Evolutionary conservation across 2,113 vertebrate genomes (phyloP).

Genomic region (Rafetus swinhoei): DNA sequence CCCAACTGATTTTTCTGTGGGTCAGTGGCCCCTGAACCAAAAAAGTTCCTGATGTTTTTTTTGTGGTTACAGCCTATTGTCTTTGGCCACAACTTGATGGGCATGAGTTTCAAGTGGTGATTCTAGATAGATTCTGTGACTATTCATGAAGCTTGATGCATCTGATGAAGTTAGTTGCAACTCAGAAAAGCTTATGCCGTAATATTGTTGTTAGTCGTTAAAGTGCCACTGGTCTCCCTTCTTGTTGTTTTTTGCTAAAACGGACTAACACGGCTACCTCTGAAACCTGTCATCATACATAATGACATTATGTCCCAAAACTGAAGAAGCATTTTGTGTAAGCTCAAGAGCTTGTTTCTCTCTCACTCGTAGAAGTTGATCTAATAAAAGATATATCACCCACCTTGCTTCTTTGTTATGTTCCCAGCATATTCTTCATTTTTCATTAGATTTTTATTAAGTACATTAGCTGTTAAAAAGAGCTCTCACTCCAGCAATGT

Average conservation of each 20-base stretch:
- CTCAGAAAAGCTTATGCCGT: no score
- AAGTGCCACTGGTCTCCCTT: no score
- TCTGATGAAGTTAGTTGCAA: no score
- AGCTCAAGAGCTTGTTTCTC: neutral
- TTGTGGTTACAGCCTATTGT: rapidly evolving
- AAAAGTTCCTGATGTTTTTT: neutral
- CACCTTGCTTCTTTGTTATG: neutral
- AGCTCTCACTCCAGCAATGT: neutral
- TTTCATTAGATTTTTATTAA: conserved; percentile 19
- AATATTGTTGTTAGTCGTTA: no score
- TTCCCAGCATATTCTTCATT: neutral
- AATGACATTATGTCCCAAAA: conserved; percentile 1
- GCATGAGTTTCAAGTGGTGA: neutral
- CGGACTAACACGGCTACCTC: neutral
- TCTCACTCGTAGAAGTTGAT: neutral
- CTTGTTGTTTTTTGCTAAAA: no score
- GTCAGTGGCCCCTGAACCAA: no score
- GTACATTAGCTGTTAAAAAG: neutral
- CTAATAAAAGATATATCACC: neutral
- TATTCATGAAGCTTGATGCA: neutral
- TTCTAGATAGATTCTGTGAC: neutral
- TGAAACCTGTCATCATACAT: neutral
- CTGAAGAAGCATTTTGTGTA: neutral
- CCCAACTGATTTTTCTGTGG: no score
- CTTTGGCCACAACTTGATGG: neutral